A percentile compares a stretch with the other conserved stretches of the same genome.
These are phyloP conservation scores for Chiloscyllium plagiosum DNA, from an alignment of 2,113 vertebrate genomes.

Conservation along the genomic window DNA sequence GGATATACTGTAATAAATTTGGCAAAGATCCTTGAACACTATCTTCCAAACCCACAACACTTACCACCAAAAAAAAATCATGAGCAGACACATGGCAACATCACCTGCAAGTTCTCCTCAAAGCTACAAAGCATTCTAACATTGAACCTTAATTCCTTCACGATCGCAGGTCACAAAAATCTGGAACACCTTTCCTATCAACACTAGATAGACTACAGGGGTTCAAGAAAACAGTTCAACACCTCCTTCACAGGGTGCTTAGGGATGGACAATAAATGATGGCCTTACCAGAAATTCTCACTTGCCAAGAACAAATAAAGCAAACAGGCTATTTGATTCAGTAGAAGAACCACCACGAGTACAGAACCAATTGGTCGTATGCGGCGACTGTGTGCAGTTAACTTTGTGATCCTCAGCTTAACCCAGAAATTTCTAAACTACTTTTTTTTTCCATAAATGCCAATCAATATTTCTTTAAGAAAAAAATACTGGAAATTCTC, in stretches of 20 bases:
- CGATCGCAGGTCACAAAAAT: not conserved
- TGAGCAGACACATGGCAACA: not conserved
- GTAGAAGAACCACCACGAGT: not conserved
- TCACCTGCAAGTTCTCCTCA: not conserved
- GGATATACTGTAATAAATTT: not conserved
- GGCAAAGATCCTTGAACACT: too few relatives aligned
- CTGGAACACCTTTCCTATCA: not conserved
- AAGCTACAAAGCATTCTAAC: not conserved
- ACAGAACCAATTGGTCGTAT: not conserved
- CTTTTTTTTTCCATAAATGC: not conserved
- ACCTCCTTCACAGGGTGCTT: not conserved
- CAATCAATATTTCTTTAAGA: not conserved
- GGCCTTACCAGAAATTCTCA: too few relatives aligned
- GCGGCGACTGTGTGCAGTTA: not conserved
- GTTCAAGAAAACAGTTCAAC: not conserved
- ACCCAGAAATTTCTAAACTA: not conserved
- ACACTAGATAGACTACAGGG: not conserved
- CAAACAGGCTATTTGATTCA: not conserved
- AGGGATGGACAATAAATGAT: not conserved
- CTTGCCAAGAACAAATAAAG: not conserved
- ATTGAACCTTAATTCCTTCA: not conserved
- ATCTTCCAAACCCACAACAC: not conserved
- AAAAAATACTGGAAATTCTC: not conserved
- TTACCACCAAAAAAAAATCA: not conserved
- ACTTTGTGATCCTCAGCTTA: not conserved